Evolutionary conservation across 2,888 invertebrate genomes (phyloP), one percentile per base, ranked within the genome.

Genomic region (Drosophila mercatorum): DNA sequence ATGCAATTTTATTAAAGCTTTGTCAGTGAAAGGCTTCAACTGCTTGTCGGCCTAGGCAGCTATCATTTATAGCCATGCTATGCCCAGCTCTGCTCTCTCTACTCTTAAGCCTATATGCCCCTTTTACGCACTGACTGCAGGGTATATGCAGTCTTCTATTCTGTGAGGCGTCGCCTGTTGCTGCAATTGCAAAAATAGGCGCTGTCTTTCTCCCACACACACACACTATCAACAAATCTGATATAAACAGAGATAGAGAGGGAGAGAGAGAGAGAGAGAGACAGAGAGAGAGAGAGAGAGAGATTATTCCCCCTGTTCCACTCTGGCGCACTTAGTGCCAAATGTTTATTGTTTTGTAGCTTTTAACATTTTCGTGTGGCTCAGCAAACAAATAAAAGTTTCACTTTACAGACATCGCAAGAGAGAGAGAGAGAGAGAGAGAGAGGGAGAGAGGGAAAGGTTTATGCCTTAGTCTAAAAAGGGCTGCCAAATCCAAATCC

Each of bases 161-260:
- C 55, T 31, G 11, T 55, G 53, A 52, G 75, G 56, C 60, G 73
- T 74, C 17, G 57, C n/a, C 67, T 58, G 44, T 59, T n/a, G 52
- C 40, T 47, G 46, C 63, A 51, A 3, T 34, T 31, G 49, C 49
- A 51, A 17, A 34, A 34, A 31, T 49, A 17, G 34, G 14, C 58
- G 49, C 26, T 49, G 26, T n/a, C 26, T 17, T 43, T 7, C 64
- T 47, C 36, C 68, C 73, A 64, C 73, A 58, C 61, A 41, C 38
- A 49, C 17, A 52, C 40, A 47, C 14, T n/a, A n/a, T n/a, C n/a
- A n/a, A n/a, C n/a, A n/a, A n/a, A n/a, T n/a, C n/a, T n/a, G n/a
- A n/a, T n/a, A n/a, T n/a, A n/a, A n/a, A n/a, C n/a, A n/a, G n/a
- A n/a, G n/a, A n/a, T n/a, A 22, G 22, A 1, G 22, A 22, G 22